These are phyloP conservation scores for Propithecus deckenii DNA, from an alignment of 2,797 vertebrate genomes.

Conservation along the genomic window DNA sequence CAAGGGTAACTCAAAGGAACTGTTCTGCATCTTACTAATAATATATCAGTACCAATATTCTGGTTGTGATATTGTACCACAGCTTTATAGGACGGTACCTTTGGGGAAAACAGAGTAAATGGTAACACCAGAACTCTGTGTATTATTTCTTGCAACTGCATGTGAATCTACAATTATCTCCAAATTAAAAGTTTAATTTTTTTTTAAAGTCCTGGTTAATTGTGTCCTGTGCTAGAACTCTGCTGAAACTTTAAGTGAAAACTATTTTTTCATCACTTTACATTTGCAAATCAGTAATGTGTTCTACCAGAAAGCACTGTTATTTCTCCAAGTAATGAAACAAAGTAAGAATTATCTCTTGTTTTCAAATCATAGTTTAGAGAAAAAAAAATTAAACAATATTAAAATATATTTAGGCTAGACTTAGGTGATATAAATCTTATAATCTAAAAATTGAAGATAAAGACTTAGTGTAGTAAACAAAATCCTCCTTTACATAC, in stretches of 20 bases:
- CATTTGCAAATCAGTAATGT: background rate
- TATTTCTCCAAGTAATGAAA: slow-evolving; percentile 34
- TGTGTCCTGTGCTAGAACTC: background rate
- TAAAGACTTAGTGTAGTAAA: background rate
- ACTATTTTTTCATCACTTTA: background rate
- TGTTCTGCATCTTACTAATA: background rate
- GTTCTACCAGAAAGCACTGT: background rate
- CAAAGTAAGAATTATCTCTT: background rate
- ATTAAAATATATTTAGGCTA: slow-evolving; percentile 3
- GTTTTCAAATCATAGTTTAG: slow-evolving; percentile 27
- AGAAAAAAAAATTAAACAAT: slow-evolving; percentile 13
- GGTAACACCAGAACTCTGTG: background rate
- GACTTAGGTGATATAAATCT: slow-evolving; percentile 24
- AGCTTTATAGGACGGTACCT: background rate
- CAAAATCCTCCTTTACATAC: background rate
- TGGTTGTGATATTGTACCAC: background rate
- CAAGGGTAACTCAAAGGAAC: background rate
- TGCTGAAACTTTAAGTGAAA: background rate
- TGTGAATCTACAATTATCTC: background rate
- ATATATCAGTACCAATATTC: background rate
- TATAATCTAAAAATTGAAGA: slow-evolving; percentile 49
- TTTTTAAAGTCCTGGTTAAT: background rate
- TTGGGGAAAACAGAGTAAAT: background rate
- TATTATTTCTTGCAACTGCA: background rate
- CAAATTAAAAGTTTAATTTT: background rate